Evolutionary conservation across 2,888 invertebrate genomes (phyloP).

Genomic region (Eretmocerus hayati): DNA sequence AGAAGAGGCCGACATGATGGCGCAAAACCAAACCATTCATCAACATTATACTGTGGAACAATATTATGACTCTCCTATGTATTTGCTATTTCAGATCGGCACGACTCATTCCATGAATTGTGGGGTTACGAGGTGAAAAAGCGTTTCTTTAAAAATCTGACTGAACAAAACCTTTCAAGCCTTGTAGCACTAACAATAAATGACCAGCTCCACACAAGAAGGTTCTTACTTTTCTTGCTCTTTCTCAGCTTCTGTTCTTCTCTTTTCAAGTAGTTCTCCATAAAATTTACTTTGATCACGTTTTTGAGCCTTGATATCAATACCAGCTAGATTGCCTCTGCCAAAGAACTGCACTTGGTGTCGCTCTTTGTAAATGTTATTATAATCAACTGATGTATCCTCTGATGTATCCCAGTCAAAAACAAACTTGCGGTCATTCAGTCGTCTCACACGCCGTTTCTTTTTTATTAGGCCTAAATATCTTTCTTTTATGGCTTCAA

Average conservation of each 20-base stretch:
- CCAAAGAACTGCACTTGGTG: constrained; percentile 99
- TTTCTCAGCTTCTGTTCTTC: constrained; percentile 93
- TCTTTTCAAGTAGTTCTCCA: constrained; percentile 86
- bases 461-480: constrained; percentile 91
- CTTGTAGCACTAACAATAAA: no score
- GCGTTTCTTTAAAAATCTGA: no score
- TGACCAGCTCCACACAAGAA: no score
- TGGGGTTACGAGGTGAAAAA: no score
- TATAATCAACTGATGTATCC: constrained; percentile 97
- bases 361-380: constrained; percentile 89
- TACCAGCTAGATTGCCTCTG: constrained; percentile 94
- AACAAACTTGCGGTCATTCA: constrained; percentile 98
- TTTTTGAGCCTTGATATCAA: constrained; percentile 94
- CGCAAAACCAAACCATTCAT: no score
- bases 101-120: no score
- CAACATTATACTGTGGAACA: no score
- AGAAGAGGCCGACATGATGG: no score
- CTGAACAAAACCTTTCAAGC: no score
- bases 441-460: constrained; percentile 80
- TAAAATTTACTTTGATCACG: constrained; percentile 96
- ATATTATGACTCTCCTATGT: no score
- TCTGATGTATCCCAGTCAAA: constrained; percentile 99
- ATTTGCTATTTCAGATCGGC: no score
- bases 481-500: constrained; percentile 91
- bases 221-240: constrained; percentile 72